These are phyloP conservation scores for Pteropus rufus DNA, from an alignment of 2,797 vertebrate genomes.

Conservation along the genomic window DNA sequence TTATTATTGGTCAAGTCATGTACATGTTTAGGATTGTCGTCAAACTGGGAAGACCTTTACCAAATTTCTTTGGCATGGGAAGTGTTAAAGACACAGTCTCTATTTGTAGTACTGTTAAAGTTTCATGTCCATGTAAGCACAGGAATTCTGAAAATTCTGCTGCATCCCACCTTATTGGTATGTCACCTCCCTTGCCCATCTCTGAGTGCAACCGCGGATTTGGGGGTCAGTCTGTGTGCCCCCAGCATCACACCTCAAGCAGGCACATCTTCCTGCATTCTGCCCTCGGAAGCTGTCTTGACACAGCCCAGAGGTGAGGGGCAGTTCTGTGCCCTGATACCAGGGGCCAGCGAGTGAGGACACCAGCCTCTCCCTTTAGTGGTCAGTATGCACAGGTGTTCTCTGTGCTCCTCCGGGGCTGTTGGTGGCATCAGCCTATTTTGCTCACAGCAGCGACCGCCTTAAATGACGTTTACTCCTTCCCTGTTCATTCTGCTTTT, in stretches of 20 bases:
- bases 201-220: not conserved
- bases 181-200: not conserved
- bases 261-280: not conserved
- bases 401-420: not conserved
- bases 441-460: not conserved
- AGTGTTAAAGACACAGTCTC: not conserved
- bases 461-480: not conserved
- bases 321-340: not conserved
- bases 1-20: not conserved
- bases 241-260: not conserved
- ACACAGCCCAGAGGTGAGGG: not conserved
- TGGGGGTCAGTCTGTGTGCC: not conserved
- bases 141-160: not conserved
- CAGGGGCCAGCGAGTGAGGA: not conserved
- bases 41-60: not conserved
- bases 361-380: too few species aligned
- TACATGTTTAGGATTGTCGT: not conserved
- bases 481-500: not conserved
- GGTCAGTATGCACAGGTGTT: not conserved
- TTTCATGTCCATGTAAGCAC: not conserved
- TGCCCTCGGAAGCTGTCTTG: not conserved
- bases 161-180: too few species aligned
- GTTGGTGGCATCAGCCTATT: not conserved
- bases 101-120: not conserved
- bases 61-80: not conserved